A percentile compares a stretch with the other conserved stretches of the same genome.
phyloP scores from a whole-genome alignment of 2,888 invertebrate species.

The Andrena fulva region DNA sequence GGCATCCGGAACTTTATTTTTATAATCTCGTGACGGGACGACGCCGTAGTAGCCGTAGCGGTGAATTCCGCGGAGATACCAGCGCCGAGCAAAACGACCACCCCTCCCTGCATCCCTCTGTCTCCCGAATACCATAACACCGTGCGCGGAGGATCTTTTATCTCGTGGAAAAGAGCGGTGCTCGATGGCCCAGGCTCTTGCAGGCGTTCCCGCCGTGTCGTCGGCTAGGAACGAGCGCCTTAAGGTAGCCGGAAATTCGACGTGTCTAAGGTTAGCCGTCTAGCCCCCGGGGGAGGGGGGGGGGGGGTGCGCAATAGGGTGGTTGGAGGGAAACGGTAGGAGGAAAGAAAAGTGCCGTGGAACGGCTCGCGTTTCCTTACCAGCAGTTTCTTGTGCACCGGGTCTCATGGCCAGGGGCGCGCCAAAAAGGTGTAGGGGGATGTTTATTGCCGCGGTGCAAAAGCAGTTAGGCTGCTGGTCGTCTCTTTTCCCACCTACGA shows the following conservation, averaged over 20 bases:
- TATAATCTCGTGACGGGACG: slow-evolving; percentile 17
- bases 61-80: slow-evolving; percentile 13
- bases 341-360: slow-evolving; percentile 6
- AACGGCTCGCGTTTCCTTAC: slow-evolving; percentile 4
- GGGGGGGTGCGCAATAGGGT: neutral
- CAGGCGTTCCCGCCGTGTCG: slow-evolving; percentile 37
- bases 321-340: slow-evolving; percentile 13
- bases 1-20: slow-evolving; percentile 38
- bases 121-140: slow-evolving; percentile 25
- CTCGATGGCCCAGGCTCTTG: slow-evolving; percentile 5
- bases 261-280: slow-evolving; percentile 48
- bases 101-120: neutral
- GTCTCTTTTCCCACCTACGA: slow-evolving; percentile 66
- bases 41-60: neutral
- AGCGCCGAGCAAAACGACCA: slow-evolving; percentile 17
- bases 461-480: slow-evolving; percentile 62
- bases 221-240: slow-evolving; percentile 37
- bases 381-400: slow-evolving; percentile 13
- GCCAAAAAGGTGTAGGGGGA: slow-evolving; percentile 12
- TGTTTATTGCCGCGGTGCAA: slow-evolving; percentile 50
- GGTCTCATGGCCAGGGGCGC: neutral
- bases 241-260: slow-evolving; percentile 56
- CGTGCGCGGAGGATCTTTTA: slow-evolving; percentile 34
- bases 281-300: neutral
- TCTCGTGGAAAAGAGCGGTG: slow-evolving; percentile 11